Evolutionary conservation across 2,888 invertebrate genomes (phyloP).

Genomic region (Malthinus seriepunctatus): DNA sequence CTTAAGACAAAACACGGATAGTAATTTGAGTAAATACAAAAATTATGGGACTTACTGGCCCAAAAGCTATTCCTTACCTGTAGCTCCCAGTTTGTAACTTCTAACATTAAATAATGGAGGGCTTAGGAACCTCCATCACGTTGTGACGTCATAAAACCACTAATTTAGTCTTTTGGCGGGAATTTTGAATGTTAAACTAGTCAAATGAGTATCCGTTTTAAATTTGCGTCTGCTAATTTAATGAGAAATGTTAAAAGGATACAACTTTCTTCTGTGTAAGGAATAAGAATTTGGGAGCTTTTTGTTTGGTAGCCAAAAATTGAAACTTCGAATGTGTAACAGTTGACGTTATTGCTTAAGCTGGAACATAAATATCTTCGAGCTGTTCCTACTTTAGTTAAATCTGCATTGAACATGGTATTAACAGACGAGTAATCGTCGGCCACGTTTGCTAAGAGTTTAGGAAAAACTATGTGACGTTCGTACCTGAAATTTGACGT

Average conservation of each 20-base stretch:
- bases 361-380: constrained; percentile 78
- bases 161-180: too few relatives aligned
- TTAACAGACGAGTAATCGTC: constrained; percentile 86
- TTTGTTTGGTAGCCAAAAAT: constrained; percentile 84
- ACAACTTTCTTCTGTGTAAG: constrained; percentile 96
- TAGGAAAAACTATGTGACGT: constrained; percentile 92
- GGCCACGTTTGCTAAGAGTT: constrained; percentile 82
- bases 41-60: too few relatives aligned
- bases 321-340: constrained; percentile 89
- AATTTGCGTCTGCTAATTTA: too few relatives aligned
- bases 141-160: too few relatives aligned
- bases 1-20: too few relatives aligned
- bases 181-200: too few relatives aligned
- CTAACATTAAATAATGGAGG: too few relatives aligned
- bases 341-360: constrained; percentile 79
- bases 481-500: constrained; percentile 83
- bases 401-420: constrained; percentile 93
- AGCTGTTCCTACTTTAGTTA: constrained; percentile 82
- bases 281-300: constrained; percentile 70
- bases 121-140: too few relatives aligned
- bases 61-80: too few relatives aligned
- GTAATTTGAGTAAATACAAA: too few relatives aligned
- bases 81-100: too few relatives aligned
- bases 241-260: constrained; percentile 80
- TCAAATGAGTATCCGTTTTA: too few relatives aligned